Base-by-base conservation (phyloP, 2,888 invertebrate genomes). In the Agonopterix arenella region DNA sequence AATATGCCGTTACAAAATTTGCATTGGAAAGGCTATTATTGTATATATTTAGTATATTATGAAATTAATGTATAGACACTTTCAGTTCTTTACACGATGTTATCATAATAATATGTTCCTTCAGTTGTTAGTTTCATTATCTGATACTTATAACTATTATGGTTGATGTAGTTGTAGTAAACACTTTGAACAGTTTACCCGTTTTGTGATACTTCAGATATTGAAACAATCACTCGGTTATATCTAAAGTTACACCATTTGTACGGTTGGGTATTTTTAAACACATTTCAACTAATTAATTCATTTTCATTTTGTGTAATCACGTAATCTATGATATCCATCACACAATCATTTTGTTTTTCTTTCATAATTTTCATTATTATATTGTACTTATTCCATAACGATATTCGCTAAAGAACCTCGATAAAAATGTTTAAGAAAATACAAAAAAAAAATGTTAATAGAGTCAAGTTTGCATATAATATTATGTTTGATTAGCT, bases 301-400 rank as follows among this genome's bases (percentile, higher is more conserved):
- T 77, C 68, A 71, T 62, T 64, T 72, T 79, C 73, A 76, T 82
- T 70, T 67, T 65, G 69, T 68, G 52, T 52, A 64, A 50, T 63
- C 78, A 71, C 73, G 57, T 78, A 71, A 73, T 74, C 57, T 80
- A 61, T 72, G 28, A 28, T 73, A 57, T 54, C 53, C 60, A 58
- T 70, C 59, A 58, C 60, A 60, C 55, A 60, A 58, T 76, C 70
- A 76, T 74, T 74, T 59, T 64, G 69, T 70, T 70, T 76, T 77
- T 74, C 76, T 72, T 78, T 10, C 75, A 77, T 84, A 80, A 77
- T 77, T 80, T 72, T 76, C 80, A 82, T 83, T 13, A 72, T 76
- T 83, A 71, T 88, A 86, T 83, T 84, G 85, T 88, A 86, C 86
- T 85, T 89, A 88, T 84, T 78, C 77, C 79, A 85, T 83, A 80